Percentiles rank a stretch among this genome's conserved stretches.
Evolutionary conservation across 1,140 invertebrate species (phyloP).

Genomic region (Akabosia matsudoensis): DNA sequence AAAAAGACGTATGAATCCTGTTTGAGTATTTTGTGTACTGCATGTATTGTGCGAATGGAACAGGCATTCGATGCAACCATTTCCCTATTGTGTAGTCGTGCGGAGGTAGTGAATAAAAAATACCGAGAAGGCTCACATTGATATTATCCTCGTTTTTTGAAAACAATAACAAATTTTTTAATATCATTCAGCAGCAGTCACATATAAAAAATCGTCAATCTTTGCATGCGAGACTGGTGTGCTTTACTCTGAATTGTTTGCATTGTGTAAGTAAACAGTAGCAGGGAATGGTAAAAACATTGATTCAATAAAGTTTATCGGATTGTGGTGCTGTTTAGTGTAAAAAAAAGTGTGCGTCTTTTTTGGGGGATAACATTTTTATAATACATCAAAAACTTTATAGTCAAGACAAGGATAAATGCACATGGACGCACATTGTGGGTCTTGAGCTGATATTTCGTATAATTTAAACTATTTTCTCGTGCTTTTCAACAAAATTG

Average conservation of each 20-base stretch:
- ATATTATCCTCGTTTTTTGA: background rate
- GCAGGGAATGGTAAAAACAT: background rate
- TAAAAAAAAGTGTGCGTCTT: background rate
- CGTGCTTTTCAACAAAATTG: too few species aligned
- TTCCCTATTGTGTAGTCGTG: background rate
- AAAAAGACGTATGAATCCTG: background rate
- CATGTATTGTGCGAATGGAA: background rate
- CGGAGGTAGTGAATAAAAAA: background rate
- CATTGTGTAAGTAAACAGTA: background rate
- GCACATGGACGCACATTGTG: background rate
- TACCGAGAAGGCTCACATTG: background rate
- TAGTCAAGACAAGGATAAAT: background rate
- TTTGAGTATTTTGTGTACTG: background rate
- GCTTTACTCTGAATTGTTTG: background rate
- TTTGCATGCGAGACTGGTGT: background rate
- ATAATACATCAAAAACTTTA: too few species aligned
- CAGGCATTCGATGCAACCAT: background rate
- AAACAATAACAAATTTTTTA: slow-evolving; percentile 23
- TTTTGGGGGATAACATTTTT: too few species aligned
- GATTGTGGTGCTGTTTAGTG: background rate
- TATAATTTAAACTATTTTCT: too few species aligned
- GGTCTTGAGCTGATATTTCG: too few species aligned
- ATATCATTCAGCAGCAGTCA: slow-evolving; percentile 4
- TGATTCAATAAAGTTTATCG: background rate
- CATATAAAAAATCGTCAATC: background rate